Evolutionary conservation across 1,140 invertebrate genomes (phyloP).

Genomic region (Phocides pigmalion): DNA sequence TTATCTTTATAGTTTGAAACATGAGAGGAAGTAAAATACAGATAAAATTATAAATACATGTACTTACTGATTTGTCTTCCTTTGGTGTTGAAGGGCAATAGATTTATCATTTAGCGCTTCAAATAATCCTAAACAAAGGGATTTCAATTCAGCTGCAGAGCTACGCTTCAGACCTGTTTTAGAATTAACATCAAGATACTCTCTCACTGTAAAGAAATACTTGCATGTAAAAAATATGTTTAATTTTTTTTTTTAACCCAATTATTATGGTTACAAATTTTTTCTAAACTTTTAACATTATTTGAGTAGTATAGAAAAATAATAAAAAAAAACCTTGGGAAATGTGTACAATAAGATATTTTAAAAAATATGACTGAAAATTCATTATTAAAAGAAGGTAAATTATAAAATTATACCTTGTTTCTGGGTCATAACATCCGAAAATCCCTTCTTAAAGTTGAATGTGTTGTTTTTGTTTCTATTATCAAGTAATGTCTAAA

Average conservation of each 20-base stretch:
- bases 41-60: conserved; percentile 1
- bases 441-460: conserved; percentile 64
- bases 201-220: conserved; percentile 85
- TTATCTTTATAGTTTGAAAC: neutral
- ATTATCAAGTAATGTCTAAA: conserved; percentile 69
- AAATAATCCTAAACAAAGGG: conserved; percentile 89
- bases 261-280: too few species aligned
- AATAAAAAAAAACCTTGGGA: too few species aligned
- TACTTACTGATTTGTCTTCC: conserved; percentile 88
- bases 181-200: conserved; percentile 86
- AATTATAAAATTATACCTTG: conserved; percentile 56
- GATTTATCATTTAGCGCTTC: conserved; percentile 94
- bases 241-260: too few species aligned
- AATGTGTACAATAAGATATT: too few species aligned
- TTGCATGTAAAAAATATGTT: too few species aligned
- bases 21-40: neutral
- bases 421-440: conserved; percentile 74
- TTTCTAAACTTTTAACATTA: too few species aligned
- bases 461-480: conserved; percentile 62
- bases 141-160: conserved; percentile 90
- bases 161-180: conserved; percentile 87
- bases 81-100: conserved; percentile 91
- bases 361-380: too few species aligned
- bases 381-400: conserved; percentile 8
- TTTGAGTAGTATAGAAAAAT: too few species aligned